A percentile compares a stretch with the other conserved stretches of the same genome.
These are phyloP conservation scores for Junco hyemalis DNA, from an alignment of 2,113 vertebrate genomes.

Conservation along the genomic window DNA sequence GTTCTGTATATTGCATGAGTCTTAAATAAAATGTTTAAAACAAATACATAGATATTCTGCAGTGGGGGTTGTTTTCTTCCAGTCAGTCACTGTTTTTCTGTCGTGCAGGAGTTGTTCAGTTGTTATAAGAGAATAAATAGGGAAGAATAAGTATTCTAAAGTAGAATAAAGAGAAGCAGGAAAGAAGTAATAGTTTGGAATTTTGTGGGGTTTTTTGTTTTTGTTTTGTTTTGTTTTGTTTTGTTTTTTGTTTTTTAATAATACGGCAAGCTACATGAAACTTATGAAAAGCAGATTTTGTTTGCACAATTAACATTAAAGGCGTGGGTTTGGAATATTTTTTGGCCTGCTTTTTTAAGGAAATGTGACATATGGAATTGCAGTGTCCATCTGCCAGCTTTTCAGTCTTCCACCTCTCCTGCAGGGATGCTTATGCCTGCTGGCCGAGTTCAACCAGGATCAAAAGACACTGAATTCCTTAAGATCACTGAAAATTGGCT, in stretches of 20 bases:
- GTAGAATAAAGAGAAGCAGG: background rate
- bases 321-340: background rate
- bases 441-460: background rate
- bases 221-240: background rate
- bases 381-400: background rate
- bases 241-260: background rate
- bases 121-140: background rate
- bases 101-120: too few species aligned
- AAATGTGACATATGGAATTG: background rate
- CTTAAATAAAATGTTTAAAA: background rate
- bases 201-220: too few species aligned
- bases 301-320: background rate
- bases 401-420: background rate
- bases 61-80: background rate
- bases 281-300: background rate
- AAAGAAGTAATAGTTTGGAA: background rate
- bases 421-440: background rate
- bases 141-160: background rate
- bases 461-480: background rate
- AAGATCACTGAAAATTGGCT: background rate
- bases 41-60: background rate
- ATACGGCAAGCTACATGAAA: background rate
- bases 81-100: background rate
- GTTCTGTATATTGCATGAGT: background rate
- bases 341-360: background rate